A percentile compares a stretch with the other conserved stretches of the same genome.
Conservation (phyloP, 2,113 vertebrate genomes). For the Corythornis cristatus region DNA sequence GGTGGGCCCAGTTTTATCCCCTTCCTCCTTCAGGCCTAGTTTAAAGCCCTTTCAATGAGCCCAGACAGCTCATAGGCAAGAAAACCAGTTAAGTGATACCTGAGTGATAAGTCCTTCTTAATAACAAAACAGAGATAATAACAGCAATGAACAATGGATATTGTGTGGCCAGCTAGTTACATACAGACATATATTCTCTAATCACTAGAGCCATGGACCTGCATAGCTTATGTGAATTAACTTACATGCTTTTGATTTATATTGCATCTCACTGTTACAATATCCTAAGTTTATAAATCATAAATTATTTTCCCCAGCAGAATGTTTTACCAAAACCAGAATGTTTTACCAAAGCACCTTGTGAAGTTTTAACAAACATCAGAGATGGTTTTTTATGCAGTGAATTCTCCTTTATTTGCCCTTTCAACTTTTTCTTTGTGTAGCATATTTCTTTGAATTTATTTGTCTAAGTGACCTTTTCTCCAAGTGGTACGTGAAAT, state of each 20-base stretch:
- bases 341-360: background rate
- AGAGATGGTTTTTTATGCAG: background rate
- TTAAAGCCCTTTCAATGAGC: no score
- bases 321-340: background rate
- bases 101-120: background rate
- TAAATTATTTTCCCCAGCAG: background rate
- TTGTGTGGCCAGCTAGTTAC: background rate
- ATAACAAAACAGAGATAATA: rapidly evolving
- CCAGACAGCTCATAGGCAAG: no score
- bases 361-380: background rate
- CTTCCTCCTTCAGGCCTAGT: no score
- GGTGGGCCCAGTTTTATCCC: no score
- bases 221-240: background rate
- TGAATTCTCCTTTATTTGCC: background rate
- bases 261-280: background rate
- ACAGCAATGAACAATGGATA: background rate
- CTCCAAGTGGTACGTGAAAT: background rate
- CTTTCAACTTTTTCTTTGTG: background rate
- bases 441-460: background rate
- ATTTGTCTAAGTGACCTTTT: background rate
- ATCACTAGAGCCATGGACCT: background rate
- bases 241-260: background rate
- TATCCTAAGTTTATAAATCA: background rate
- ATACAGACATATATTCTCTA: background rate
- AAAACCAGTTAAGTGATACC: background rate